These are phyloP conservation scores for Dicrostonyx torquatus DNA, from an alignment of 2,797 vertebrate species.

Conservation along the genomic window DNA sequence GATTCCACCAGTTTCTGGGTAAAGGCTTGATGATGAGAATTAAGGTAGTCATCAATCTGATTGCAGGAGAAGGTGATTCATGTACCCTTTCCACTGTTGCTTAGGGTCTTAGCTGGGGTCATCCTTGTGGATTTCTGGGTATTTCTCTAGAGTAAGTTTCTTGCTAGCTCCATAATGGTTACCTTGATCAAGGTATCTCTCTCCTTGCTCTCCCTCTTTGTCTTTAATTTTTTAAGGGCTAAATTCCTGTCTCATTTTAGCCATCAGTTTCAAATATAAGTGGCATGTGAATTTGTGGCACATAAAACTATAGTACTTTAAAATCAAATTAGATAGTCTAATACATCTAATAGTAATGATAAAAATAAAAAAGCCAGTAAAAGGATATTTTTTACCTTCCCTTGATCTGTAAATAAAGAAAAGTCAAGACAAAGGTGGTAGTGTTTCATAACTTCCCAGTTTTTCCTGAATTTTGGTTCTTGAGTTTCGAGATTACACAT, in stretches of 20 bases:
- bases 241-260: constrained; percentile 36
- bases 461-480: background rate
- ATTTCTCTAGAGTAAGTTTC: too few species aligned
- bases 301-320: background rate
- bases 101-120: too few species aligned
- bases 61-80: too few species aligned
- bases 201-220: too few species aligned
- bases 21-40: too few species aligned
- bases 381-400: background rate
- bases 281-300: background rate
- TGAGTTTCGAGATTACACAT: background rate
- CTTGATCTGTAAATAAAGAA: background rate
- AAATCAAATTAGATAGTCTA: background rate
- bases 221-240: background rate
- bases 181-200: too few species aligned
- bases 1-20: too few species aligned
- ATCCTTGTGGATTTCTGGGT: too few species aligned
- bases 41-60: too few species aligned
- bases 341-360: background rate
- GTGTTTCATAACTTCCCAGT: background rate
- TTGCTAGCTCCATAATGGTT: too few species aligned
- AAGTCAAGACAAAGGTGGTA: background rate
- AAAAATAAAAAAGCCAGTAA: background rate
- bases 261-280: constrained; percentile 13
- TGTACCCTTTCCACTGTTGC: too few species aligned